Evolutionary conservation across 2,797 vertebrate species (phyloP), one percentile per base, ranked within the genome.

Genomic region (Pempheris klunzingeri): DNA sequence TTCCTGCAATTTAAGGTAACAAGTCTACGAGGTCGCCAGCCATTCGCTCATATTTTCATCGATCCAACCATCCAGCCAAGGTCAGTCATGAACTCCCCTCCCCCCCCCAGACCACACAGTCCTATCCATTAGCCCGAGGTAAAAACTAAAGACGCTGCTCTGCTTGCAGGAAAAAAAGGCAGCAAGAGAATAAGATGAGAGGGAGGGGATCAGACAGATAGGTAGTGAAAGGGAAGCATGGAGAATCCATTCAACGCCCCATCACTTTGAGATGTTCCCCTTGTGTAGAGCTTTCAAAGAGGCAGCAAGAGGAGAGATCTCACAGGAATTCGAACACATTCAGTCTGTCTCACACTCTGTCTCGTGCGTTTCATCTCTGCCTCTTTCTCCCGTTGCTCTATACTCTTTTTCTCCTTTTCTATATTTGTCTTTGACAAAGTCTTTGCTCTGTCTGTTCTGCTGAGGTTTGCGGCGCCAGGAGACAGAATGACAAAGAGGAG

Each of bases 381-480:
- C 36, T 49, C 22, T 20, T 41, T n/a, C 62, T 38, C 43, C 62
- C 43, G 20, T 52, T 30, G 49, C 75, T 60, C 60, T 44, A 24
- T 24, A 15, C 39, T 41, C 39, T 20, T 30, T 57, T 30, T 57
- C 70, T 41, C 47, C 30, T 32, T 58, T 61, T 66, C 75, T 76
- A 55, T 64, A 57, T 85, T 73, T 76, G 79, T 68, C 71, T 84
- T 84, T 66, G 50, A 74, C 65, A 58, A 67, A 68, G 71, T 64
- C 58, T 81, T 71, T 77, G 68, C 72, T 72, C 43, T 17, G 59
- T 62, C 34, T 71, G 70, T 69, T 72, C 84, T 53, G 73, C 75
- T 64, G 77, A 71, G 70, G 65, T 74, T 59, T 70, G 71, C 34
- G 12, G 67, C 0, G 28, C 46, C 9, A 1, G 47, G 44, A 71